Evolutionary conservation across 2,113 vertebrate species (phyloP).

Genomic region (Lampris megalopsis): DNA sequence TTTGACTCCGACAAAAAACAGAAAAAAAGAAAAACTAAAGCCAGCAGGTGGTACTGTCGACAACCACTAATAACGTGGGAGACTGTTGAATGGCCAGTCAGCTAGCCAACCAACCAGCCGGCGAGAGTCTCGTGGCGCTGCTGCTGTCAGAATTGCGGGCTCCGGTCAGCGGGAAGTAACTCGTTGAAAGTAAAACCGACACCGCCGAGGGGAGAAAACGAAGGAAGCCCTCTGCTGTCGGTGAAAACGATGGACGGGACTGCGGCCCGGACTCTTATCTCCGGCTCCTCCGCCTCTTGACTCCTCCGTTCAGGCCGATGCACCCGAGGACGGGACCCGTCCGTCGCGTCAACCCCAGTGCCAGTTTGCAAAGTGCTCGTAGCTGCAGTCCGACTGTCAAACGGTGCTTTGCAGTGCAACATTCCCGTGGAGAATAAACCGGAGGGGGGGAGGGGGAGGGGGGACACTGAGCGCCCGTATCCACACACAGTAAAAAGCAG

Average conservation of each 20-base stretch:
- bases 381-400: conserved; percentile 9
- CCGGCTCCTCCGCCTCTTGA: conserved; percentile 19
- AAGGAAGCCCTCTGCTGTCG: background rate
- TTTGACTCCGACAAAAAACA: conserved; percentile 8
- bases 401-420: conserved; percentile 33
- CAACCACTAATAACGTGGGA: background rate
- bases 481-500: conserved; percentile 22
- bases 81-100: conserved; percentile 10
- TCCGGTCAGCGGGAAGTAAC: background rate
- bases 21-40: background rate
- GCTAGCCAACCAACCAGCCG: background rate
- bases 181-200: background rate
- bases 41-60: conserved; percentile 64
- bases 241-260: conserved; percentile 17
- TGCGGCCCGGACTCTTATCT: background rate
- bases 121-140: too few species aligned
- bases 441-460: background rate
- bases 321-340: background rate
- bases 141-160: background rate
- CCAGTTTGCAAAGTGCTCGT: too few species aligned
- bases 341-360: conserved; percentile 5
- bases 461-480: background rate
- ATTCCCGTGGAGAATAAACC: conserved; percentile 37
- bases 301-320: background rate
- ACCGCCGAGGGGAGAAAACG: too few species aligned